Conservation (phyloP, 2,888 invertebrate species). For the Hermaeophaga mercurialis region DNA sequence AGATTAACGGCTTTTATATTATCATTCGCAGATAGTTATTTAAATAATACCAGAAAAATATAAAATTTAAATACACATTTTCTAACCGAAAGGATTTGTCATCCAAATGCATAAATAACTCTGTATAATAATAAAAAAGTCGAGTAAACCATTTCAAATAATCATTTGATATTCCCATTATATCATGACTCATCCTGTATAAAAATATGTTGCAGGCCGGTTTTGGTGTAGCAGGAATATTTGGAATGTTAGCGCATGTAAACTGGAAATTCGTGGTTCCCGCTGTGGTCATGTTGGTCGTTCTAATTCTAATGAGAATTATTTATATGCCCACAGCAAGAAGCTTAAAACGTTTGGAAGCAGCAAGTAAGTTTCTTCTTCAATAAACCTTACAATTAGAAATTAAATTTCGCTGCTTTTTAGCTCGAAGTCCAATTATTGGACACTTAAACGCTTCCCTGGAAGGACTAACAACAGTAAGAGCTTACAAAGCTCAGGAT, state of each 20-base stretch:
- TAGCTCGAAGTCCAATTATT: constrained; percentile 52
- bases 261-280: constrained; percentile 35
- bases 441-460: constrained; percentile 53
- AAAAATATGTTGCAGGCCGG: constrained; percentile 25
- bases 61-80: too few species aligned
- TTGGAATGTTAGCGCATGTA: constrained; percentile 36
- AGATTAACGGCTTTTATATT: too few species aligned
- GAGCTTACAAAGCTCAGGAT: constrained; percentile 46
- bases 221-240: constrained; percentile 26
- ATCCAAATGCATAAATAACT: too few species aligned
- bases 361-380: constrained; percentile 42
- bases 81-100: too few species aligned
- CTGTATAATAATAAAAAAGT: too few species aligned
- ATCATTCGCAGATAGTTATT: too few species aligned
- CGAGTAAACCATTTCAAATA: neutral
- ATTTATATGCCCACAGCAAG: constrained; percentile 45
- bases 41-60: too few species aligned
- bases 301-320: constrained; percentile 34
- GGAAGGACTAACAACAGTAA: too few species aligned
- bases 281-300: constrained; percentile 26
- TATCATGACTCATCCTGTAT: neutral
- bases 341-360: constrained; percentile 47
- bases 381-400: neutral
- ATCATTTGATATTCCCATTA: neutral
- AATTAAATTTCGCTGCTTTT: too few species aligned